Evolutionary conservation across 1,140 invertebrate species (phyloP), one percentile per base, ranked within the genome.

Genomic region (Drosophila sproati): DNA sequence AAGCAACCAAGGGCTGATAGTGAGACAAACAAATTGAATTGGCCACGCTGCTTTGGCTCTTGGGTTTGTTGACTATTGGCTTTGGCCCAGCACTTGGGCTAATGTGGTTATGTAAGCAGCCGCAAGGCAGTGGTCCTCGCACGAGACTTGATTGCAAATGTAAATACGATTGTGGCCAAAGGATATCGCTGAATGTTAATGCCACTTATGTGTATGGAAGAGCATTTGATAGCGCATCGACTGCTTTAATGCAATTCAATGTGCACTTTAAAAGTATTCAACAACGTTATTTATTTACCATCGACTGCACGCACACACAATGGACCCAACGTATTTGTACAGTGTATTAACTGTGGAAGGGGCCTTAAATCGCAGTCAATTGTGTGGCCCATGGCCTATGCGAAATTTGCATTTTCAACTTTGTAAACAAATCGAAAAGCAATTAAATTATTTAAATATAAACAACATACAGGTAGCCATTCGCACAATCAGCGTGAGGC

Each of bases 361-460:
- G 34, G 43, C 45, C 43, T 85, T 81, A 88, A 88, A 88, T 88
- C 81, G 85, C 80, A 88, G 85, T 88, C 86, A 88, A 88, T 88
- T 89, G 80, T 81, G 74, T 81, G 85, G 68, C 85, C 76, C 61
- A 71, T 68, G 74, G 83, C 77, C 68, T 85, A 80, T 73, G 73
- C 73, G 70, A 68, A 85, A 88, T 88, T 88, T 89, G 85, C 85
- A 88, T 88, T 88, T 87, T 71, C 80, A 78, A 71, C 85, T 80
- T 20, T 88, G 85, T 88, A 88, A 89, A 88, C 85, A 89, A 88
- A 88, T 88, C 80, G 85, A 88, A 88, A 88, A 88, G 85, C 85
- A 88, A 88, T 88, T 88, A 88, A 88, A 88, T 88, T 85, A 88
- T 88, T 88, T 80, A 88, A 88, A 88, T 85, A 85, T 85, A 88